Evolutionary conservation across 2,113 vertebrate genomes (phyloP).

Genomic region (Eurystomus gularis): DNA sequence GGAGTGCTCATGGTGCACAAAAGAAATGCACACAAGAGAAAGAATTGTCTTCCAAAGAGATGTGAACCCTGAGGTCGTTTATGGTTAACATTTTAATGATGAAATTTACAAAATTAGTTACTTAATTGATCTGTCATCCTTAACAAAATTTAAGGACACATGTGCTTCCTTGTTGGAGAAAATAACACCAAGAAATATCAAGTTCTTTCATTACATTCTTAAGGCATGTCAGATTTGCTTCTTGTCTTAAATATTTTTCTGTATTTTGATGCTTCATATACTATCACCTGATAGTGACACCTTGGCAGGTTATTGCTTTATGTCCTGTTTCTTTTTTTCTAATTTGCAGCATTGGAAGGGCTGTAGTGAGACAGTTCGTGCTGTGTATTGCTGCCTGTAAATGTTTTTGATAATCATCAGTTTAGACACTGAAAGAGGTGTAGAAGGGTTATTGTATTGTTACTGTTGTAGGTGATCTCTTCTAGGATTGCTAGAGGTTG

Average conservation of each 20-base stretch:
- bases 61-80: neutral
- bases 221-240: neutral
- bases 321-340: neutral
- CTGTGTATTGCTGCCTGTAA: neutral
- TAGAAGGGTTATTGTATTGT: neutral
- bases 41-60: neutral
- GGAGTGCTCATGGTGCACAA: rapidly evolving
- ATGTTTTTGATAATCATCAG: neutral
- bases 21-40: neutral
- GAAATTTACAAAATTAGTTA: neutral
- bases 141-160: rapidly evolving
- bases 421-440: neutral
- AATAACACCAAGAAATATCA: neutral
- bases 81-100: neutral
- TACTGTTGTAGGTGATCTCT: neutral
- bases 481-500: neutral
- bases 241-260: neutral
- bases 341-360: neutral
- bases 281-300: neutral
- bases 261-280: neutral
- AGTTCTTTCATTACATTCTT: neutral
- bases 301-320: neutral
- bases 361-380: neutral
- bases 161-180: neutral
- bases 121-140: neutral